Base-by-base conservation (phyloP, 1,140 invertebrate species). In the Zeugodacus cucurbitae region DNA sequence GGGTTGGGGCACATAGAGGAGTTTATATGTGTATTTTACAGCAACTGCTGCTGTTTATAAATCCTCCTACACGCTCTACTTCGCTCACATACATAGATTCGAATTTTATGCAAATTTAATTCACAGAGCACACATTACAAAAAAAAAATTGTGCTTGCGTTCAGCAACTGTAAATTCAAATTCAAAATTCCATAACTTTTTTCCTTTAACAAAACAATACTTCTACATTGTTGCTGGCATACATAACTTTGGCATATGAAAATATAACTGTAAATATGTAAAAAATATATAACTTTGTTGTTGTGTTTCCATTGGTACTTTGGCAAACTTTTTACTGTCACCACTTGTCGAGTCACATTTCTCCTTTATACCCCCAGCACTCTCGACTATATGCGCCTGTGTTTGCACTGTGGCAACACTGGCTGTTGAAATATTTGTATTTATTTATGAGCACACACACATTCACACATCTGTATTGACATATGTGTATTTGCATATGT, bases 61-160 rank as follows among this genome's bases (percentile, higher is more conserved):
- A 62, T 62, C 58, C 58, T 62, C n/a, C n/a, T 3, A n/a, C 58
- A 11, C 22, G 22, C n/a, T 62, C 22, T 62, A 62, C n/a, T n/a
- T 26, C 20, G n/a, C 34, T 8, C 32, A 70, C 88, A 90, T 82
- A 89, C 91, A 89, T 90, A 91, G 91, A 92, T 91, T 92, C 92
- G 91, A 91, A 92, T 92, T 91, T 92, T 92, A 92, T 92, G 91
- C 90, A 92, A 92, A 92, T 92, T 92, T 37, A 88, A 88, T 88
- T 91, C 89, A 89, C 85, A 90, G 29, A 86, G 34, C 26, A 34
- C 29, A 32, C 85, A 59, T 59, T 8, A 34, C 48, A 85, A 85
- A 48, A 48, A 48, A 26, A 58, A 41, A 22, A n/a, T 48, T 57
- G 11, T 48, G 48, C 48, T 48, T 48, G 11, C 11, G 10, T 54